phyloP scores from a whole-genome alignment of 2,797 vertebrate species.

The Mycteria americana region DNA sequence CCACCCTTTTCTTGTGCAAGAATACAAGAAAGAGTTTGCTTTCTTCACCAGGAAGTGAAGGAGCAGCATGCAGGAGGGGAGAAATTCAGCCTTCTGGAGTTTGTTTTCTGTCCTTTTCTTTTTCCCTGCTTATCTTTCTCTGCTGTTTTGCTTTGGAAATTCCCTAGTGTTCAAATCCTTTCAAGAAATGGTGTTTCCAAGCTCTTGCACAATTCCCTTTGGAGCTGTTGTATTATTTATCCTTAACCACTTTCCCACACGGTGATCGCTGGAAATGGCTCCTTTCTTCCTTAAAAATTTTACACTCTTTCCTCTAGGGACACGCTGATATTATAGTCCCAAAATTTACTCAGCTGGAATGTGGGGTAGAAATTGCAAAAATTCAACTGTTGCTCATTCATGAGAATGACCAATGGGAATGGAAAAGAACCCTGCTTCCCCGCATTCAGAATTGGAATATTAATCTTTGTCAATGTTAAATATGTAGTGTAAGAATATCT shows the following conservation, averaged over 20 bases:
- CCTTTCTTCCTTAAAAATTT: neutral
- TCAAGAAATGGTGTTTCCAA: neutral
- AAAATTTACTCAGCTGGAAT: conserved; percentile 27
- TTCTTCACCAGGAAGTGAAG: neutral
- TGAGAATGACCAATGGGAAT: neutral
- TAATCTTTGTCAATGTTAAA: neutral
- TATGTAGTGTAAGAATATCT: neutral
- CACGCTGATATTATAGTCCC: neutral
- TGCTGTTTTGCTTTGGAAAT: conserved; percentile 36
- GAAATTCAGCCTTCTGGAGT: neutral
- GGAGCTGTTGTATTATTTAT: neutral
- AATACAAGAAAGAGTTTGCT: neutral
- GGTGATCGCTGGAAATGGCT: neutral
- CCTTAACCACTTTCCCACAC: conserved; percentile 55
- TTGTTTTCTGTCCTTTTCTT: neutral
- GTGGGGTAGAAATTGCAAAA: neutral
- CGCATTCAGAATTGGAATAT: neutral
- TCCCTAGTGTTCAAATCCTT: neutral
- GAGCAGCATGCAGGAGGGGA: neutral
- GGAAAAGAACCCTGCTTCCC: neutral
- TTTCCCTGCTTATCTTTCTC: neutral
- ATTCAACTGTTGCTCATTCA: neutral
- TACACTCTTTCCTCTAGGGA: conserved; percentile 27
- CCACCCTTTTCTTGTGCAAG: neutral
- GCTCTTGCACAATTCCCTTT: conserved; percentile 57